phyloP scores from a whole-genome alignment of 2,113 vertebrate species.

The Pomatorhinus ruficollis region DNA sequence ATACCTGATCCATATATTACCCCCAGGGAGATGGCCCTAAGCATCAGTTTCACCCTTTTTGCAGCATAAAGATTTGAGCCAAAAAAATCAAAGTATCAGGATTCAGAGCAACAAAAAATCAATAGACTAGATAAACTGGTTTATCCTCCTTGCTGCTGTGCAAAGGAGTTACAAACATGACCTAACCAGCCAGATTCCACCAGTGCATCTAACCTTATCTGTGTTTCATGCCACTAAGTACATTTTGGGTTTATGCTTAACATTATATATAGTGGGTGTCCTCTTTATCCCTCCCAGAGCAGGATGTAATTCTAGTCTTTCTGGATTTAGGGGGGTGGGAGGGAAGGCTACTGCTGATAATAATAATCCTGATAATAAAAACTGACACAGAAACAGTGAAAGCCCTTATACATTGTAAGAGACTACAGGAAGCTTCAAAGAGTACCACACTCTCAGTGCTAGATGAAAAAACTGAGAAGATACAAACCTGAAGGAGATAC shows the following conservation, averaged over 20 bases:
- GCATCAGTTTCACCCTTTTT: slow-evolving; percentile 33
- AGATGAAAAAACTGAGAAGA: background rate
- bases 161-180: slow-evolving; percentile 12
- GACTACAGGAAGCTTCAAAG: background rate
- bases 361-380: background rate
- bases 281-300: background rate
- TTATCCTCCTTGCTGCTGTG: slow-evolving; percentile 40
- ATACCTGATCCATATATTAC: slow-evolving; percentile 19
- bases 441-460: background rate
- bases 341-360: background rate
- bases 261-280: background rate
- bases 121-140: slow-evolving; percentile 64
- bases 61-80: slow-evolving; percentile 19
- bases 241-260: background rate
- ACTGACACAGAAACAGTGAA: background rate
- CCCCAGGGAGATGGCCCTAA: slow-evolving; percentile 19
- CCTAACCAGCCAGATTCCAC: slow-evolving; percentile 17
- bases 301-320: background rate
- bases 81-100: slow-evolving; percentile 44
- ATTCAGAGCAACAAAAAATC: slow-evolving; percentile 53
- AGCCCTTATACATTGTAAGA: background rate
- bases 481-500: background rate
- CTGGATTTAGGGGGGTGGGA: background rate
- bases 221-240: background rate
- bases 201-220: slow-evolving; percentile 28